Percentiles rank a stretch among this genome's conserved stretches.
Conservation (phyloP, 2,797 vertebrate genomes). For the Australoheros facetus region DNA sequence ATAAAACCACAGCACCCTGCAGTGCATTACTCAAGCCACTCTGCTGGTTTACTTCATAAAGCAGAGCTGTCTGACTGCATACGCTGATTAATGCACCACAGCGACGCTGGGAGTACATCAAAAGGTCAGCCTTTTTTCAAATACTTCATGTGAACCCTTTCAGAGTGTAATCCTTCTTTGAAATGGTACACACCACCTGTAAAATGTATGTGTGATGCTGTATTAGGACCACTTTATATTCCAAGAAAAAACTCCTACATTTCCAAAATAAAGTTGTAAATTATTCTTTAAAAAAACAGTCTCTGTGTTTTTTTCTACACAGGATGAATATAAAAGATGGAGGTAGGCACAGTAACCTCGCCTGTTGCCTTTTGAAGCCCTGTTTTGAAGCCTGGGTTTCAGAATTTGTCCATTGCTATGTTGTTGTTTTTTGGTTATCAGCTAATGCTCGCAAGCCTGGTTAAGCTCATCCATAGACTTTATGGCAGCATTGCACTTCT, state of each 20-base stretch:
- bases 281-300: background rate
- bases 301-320: background rate
- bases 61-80: slow-evolving; percentile 30
- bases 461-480: background rate
- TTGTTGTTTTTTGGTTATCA: background rate
- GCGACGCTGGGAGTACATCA: slow-evolving; percentile 21
- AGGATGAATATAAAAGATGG: background rate
- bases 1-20: slow-evolving; percentile 53
- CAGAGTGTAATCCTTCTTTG: slow-evolving; percentile 14
- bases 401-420: background rate
- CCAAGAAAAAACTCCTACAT: background rate
- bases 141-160: slow-evolving; percentile 8
- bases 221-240: background rate
- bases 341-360: background rate
- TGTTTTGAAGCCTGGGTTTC: background rate
- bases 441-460: background rate
- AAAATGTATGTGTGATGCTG: background rate
- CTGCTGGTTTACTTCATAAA: slow-evolving; percentile 44
- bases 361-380: background rate
- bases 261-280: background rate
- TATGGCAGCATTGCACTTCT: background rate
- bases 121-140: slow-evolving; percentile 27
- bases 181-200: background rate
- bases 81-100: slow-evolving; percentile 25
- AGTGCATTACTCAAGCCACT: slow-evolving; percentile 38